Evolutionary conservation across 92 coral and sea anemone species (phyloP), one percentile per base, ranked within the genome.

Genomic region (Umimayanthus kanabou): DNA sequence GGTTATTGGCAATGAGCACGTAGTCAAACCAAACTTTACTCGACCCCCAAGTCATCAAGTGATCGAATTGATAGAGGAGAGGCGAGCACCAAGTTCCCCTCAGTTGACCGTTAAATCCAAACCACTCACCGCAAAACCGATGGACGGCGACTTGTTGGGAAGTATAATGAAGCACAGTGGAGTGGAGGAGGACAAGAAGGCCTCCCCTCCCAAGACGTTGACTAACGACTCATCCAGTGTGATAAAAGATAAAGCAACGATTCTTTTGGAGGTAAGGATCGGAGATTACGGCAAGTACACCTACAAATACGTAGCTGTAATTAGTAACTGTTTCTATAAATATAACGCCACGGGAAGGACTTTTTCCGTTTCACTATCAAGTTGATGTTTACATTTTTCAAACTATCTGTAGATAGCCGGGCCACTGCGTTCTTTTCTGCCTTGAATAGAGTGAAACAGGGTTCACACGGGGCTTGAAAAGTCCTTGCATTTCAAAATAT

Each of bases 91-190:
- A 53, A 53, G 18, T 18, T 30, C 42, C 25, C 28, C 42, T 57
- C 43, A 28, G 16, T 14, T 26, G 28, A 29, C 53, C 33, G 0
- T 16, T 25, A 61, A 61, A 30, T 2, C 85, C 85, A 80, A 80
- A 39, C 37, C 15, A 33, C 5, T 39, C 18, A 9, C 70, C 40
- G 13, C 49, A 25, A 16, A 16, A 23, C 85, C 85, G 8, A 85
- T 89, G 90, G 92, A 92, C 28, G 88, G 92, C 39, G 94, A 92
- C 73, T 64, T 92, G 20, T 39, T 92, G 23, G 94, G 94, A 43
- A 80, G 82, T 76, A 92, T 92, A 29, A 92, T 89, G 42, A 89
- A 89, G 42, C 81, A 81, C 18, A 85, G 92, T 49, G 80, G 85
- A 9, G 57, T 53, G 23, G 45, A 80, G 9, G 82, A 80, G 39